These are phyloP conservation scores for Chloromyia formosa DNA, from an alignment of 2,888 invertebrate species.

Conservation along the genomic window DNA sequence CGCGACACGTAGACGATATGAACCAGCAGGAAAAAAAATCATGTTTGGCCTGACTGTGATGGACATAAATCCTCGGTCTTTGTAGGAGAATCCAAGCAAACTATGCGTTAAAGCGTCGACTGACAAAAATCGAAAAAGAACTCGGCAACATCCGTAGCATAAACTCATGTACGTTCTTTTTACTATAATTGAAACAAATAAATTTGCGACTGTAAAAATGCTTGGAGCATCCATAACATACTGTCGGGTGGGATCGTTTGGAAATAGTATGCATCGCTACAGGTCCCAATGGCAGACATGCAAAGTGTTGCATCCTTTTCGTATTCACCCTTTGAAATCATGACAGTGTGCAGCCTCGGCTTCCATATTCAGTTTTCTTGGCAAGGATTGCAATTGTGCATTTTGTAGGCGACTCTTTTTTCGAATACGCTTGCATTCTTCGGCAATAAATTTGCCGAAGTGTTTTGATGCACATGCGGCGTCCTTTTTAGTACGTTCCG, in stretches of 20 bases:
- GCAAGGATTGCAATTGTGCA: constrained; percentile 39
- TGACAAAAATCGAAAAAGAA: too few relatives aligned
- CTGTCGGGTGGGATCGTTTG: too few relatives aligned
- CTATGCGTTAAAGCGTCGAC: constrained; percentile 32
- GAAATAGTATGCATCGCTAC: constrained; percentile 11
- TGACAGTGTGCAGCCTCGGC: too few relatives aligned
- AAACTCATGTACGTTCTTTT: constrained; percentile 23
- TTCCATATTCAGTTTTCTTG: not conserved
- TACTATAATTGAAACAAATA: constrained; percentile 43
- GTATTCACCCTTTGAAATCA: not conserved
- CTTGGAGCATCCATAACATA: not conserved
- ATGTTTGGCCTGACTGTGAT: constrained; percentile 17
- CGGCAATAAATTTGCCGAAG: constrained; percentile 32
- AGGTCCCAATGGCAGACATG: constrained; percentile 7
- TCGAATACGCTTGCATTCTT: constrained; percentile 12
- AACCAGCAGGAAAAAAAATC: not conserved
- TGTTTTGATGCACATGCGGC: constrained; percentile 38
- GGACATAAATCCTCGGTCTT: constrained; percentile 31
- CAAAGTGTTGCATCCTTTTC: constrained; percentile 23
- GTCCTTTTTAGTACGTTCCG: constrained; percentile 1
- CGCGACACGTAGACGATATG: not conserved
- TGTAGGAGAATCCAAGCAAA: constrained; percentile 22
- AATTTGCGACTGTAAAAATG: constrained; percentile 40
- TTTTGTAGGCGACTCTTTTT: constrained; percentile 6
- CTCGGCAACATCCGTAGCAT: too few relatives aligned